Evolutionary conservation across 2,797 vertebrate species (phyloP).

Genomic region (Sebastolobus alascanus): DNA sequence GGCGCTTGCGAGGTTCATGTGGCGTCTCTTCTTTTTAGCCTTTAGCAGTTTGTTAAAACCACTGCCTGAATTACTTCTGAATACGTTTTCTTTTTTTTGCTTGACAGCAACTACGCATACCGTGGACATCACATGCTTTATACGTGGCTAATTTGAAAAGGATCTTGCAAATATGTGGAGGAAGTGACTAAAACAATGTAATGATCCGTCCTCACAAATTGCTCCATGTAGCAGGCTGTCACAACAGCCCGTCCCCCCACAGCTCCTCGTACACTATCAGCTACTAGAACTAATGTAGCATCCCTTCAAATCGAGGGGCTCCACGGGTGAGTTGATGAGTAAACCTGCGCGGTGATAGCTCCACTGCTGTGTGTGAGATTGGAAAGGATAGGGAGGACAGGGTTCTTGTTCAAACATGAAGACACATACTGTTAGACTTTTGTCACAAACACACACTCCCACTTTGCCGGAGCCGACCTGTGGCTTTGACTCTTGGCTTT

Average conservation of each 20-base stretch:
- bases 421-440: slow-evolving; percentile 65
- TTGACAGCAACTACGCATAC: not conserved
- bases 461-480: slow-evolving; percentile 45
- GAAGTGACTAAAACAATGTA: slow-evolving; percentile 35
- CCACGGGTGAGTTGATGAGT: slow-evolving; percentile 79
- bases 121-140: not conserved
- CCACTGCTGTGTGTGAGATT: slow-evolving; percentile 82
- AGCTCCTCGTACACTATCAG: slow-evolving; percentile 54
- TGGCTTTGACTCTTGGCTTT: slow-evolving; percentile 59
- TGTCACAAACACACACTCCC: slow-evolving; percentile 47
- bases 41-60: not conserved
- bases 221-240: slow-evolving; percentile 38
- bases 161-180: slow-evolving; percentile 25
- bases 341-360: slow-evolving; percentile 66
- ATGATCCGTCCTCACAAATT: slow-evolving; percentile 39
- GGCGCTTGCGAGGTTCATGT: no score
- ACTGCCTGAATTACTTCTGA: not conserved
- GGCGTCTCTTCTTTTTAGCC: no score
- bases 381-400: slow-evolving; percentile 71
- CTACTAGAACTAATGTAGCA: slow-evolving; percentile 70
- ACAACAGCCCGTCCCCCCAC: slow-evolving; percentile 42
- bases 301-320: slow-evolving; percentile 66
- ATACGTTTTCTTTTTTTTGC: not conserved
- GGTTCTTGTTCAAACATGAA: slow-evolving; percentile 68
- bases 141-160: slow-evolving; percentile 8